These are phyloP conservation scores for Ivindomyrus marchei DNA, from an alignment of 2,113 vertebrate species.

Conservation along the genomic window DNA sequence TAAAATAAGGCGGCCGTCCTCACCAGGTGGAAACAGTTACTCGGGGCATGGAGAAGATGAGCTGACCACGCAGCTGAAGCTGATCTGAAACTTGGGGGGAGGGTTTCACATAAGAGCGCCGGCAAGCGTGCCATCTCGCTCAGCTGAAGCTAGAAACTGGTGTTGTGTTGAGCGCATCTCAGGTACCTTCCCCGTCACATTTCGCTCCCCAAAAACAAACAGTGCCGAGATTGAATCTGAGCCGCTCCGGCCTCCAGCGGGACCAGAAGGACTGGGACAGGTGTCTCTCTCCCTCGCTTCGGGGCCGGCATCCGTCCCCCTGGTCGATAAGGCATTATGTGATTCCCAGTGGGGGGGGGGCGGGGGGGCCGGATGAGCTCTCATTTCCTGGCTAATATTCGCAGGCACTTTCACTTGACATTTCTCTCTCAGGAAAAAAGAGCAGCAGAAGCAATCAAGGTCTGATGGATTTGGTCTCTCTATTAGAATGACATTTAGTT, in stretches of 20 bases:
- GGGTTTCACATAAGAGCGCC: neutral
- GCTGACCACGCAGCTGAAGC: neutral
- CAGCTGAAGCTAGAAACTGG: neutral
- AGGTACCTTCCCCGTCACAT: too few relatives aligned
- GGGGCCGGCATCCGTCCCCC: neutral
- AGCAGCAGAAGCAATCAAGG: slow-evolving; percentile 9
- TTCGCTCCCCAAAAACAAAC: neutral
- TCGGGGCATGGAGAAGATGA: neutral
- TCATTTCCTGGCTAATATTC: slow-evolving; percentile 17
- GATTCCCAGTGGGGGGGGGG: neutral
- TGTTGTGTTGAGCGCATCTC: neutral
- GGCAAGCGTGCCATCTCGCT: neutral
- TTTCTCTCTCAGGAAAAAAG: slow-evolving; percentile 14
- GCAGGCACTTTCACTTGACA: slow-evolving; percentile 9
- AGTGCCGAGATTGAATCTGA: neutral
- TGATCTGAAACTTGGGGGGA: neutral
- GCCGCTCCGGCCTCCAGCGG: neutral
- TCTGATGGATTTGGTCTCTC: slow-evolving; percentile 15
- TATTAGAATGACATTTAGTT: slow-evolving; percentile 26
- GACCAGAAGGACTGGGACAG: neutral
- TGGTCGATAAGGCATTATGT: slow-evolving; percentile 11
- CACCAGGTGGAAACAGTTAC: neutral
- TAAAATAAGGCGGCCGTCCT: neutral
- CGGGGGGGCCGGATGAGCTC: neutral
- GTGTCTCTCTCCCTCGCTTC: neutral